phyloP scores from a whole-genome alignment of 1,140 invertebrate genomes.

The Megalopta genalis region DNA sequence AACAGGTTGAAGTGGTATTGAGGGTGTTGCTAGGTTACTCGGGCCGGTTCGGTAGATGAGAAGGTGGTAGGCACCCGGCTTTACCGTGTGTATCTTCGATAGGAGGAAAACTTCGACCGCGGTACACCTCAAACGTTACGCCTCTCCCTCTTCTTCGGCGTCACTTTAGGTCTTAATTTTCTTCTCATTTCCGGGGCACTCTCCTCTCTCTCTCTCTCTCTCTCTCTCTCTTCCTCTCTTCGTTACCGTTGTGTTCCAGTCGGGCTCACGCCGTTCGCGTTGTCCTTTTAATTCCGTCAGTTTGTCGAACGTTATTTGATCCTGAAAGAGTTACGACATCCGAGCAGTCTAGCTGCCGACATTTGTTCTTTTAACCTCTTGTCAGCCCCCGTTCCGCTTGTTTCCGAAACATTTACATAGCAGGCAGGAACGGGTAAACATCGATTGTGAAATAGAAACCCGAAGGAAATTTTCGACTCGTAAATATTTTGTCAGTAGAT shows the following conservation, averaged over 20 bases:
- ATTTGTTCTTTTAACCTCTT: neutral
- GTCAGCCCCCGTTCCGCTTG: too few species aligned
- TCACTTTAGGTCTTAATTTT: constrained; percentile 54
- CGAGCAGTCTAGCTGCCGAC: neutral
- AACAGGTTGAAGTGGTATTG: constrained; percentile 70
- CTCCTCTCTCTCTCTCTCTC: neutral
- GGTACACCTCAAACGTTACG: constrained; percentile 50
- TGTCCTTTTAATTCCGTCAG: constrained; percentile 20
- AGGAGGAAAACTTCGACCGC: constrained; percentile 24
- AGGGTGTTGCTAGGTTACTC: constrained; percentile 78
- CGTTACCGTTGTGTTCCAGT: too few species aligned
- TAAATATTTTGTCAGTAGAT: too few species aligned
- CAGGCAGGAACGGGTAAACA: too few species aligned
- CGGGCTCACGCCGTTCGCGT: neutral
- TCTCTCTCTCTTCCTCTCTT: too few species aligned
- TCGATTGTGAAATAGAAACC: too few species aligned
- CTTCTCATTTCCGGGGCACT: constrained; percentile 9
- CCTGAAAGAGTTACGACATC: constrained; percentile 19
- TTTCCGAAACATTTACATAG: too few species aligned
- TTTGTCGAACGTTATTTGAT: constrained; percentile 20
- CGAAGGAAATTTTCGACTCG: too few species aligned
- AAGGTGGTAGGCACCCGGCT: constrained; percentile 30
- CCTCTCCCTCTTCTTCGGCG: constrained; percentile 17
- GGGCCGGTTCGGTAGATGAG: constrained; percentile 60
- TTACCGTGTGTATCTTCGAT: constrained; percentile 49